A percentile compares a stretch with the other conserved stretches of the same genome.
These are phyloP conservation scores for Loxodonta africana DNA, from an alignment of 2,113 vertebrate species.

Conservation along the genomic window DNA sequence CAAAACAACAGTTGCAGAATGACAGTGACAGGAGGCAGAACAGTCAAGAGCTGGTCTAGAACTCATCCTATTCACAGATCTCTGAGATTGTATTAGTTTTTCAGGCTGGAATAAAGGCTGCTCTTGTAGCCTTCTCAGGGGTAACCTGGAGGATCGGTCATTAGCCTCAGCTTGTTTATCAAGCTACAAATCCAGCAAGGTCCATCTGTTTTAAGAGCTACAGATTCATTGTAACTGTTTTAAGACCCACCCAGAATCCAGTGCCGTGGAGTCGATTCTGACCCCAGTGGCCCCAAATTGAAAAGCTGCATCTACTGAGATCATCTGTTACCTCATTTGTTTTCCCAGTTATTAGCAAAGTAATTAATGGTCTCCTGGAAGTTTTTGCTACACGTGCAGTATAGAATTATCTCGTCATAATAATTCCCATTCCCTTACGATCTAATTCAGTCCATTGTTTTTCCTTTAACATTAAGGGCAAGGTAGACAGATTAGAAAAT, in stretches of 20 bases:
- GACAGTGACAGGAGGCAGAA: neutral
- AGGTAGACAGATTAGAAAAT: slow-evolving; percentile 33
- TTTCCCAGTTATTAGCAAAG: neutral
- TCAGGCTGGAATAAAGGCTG: neutral
- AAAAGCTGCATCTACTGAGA: neutral
- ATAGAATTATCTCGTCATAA: neutral
- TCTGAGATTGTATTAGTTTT: neutral
- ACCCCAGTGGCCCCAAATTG: neutral
- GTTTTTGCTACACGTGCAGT: neutral
- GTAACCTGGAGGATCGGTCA: neutral
- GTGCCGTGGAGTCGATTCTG: too few relatives aligned
- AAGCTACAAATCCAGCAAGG: neutral
- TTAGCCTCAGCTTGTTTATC: neutral
- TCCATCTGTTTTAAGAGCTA: neutral
- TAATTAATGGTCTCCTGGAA: slow-evolving; percentile 23
- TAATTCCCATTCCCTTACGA: neutral
- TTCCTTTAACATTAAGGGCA: slow-evolving; percentile 19
- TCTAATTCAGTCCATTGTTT: slow-evolving; percentile 31
- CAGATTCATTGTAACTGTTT: neutral
- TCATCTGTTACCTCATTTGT: neutral
- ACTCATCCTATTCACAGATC: neutral
- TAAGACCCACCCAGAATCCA: neutral
- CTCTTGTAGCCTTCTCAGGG: neutral
- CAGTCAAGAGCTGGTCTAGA: neutral
- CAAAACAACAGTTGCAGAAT: neutral